Evolutionary conservation across 2,797 vertebrate genomes (phyloP).

Genomic region (Microctenopoma stevenorrisi): DNA sequence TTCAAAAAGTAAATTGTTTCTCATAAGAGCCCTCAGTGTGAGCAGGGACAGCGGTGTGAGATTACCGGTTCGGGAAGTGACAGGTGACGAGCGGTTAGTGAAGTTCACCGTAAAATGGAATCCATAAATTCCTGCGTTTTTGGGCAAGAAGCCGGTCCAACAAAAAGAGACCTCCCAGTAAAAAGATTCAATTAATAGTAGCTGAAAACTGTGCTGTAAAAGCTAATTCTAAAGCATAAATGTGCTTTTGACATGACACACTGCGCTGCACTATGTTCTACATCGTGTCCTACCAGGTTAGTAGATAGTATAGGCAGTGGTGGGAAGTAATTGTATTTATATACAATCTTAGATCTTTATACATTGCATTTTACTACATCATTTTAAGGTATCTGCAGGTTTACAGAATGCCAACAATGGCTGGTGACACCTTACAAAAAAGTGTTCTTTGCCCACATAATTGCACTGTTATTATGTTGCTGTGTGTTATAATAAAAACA

Average conservation of each 20-base stretch:
- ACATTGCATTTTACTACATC: too few species aligned
- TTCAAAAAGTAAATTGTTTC: constrained; percentile 81
- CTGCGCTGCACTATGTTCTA: not conserved
- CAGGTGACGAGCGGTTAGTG: constrained; percentile 44
- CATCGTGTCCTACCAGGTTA: not conserved
- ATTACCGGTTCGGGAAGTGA: constrained; percentile 56
- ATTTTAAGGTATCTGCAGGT: too few species aligned
- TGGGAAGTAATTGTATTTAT: not conserved
- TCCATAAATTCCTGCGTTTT: constrained; percentile 32
- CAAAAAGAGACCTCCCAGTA: not conserved
- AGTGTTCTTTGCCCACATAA: too few species aligned
- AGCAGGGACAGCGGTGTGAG: constrained; percentile 47
- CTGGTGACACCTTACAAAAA: too few species aligned
- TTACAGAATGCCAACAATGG: too few species aligned
- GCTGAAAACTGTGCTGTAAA: not conserved
- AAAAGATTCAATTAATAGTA: constrained; percentile 12
- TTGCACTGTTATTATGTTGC: too few species aligned
- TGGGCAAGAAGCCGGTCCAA: not conserved
- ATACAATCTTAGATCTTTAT: not conserved
- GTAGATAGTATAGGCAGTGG: not conserved
- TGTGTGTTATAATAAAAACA: too few species aligned
- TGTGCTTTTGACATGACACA: not conserved
- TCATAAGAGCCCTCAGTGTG: constrained; percentile 57
- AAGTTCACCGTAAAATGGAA: constrained; percentile 43
- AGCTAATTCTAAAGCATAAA: not conserved